Evolutionary conservation across 2,888 invertebrate genomes (phyloP).

Genomic region (Resseliella maxima): DNA sequence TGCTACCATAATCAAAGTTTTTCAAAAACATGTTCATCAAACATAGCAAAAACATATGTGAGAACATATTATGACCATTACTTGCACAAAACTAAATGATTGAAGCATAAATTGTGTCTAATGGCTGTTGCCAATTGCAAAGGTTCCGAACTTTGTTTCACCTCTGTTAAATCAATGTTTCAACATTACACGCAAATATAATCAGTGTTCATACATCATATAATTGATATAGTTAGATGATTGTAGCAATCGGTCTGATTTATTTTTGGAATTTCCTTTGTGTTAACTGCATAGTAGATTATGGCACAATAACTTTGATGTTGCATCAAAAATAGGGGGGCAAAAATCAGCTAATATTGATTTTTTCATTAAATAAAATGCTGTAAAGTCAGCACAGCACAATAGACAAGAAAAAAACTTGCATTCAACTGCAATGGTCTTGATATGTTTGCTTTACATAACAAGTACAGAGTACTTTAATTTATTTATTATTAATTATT

Average conservation of each 20-base stretch:
- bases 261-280: neutral
- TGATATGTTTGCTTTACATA: neutral
- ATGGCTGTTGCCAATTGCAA: neutral
- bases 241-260: neutral
- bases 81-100: constrained; percentile 17
- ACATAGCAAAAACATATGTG: neutral
- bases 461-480: neutral
- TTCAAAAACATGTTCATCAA: neutral
- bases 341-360: neutral
- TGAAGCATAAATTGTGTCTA: neutral
- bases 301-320: constrained; percentile 21
- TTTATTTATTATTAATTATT: constrained; percentile 26
- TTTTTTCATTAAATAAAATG: constrained; percentile 10
- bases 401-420: neutral
- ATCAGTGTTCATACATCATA: neutral
- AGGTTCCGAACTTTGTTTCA: neutral
- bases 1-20: neutral
- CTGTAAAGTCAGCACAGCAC: neutral
- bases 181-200: too few relatives aligned
- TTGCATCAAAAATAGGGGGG: constrained; percentile 5
- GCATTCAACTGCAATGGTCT: neutral
- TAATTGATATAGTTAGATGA: too few relatives aligned
- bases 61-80: constrained; percentile 14
- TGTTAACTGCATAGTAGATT: neutral
- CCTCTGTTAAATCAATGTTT: neutral